Evolutionary conservation across 2,113 vertebrate species (phyloP), one percentile per base, ranked within the genome.

Genomic region (Nettapus auritus): DNA sequence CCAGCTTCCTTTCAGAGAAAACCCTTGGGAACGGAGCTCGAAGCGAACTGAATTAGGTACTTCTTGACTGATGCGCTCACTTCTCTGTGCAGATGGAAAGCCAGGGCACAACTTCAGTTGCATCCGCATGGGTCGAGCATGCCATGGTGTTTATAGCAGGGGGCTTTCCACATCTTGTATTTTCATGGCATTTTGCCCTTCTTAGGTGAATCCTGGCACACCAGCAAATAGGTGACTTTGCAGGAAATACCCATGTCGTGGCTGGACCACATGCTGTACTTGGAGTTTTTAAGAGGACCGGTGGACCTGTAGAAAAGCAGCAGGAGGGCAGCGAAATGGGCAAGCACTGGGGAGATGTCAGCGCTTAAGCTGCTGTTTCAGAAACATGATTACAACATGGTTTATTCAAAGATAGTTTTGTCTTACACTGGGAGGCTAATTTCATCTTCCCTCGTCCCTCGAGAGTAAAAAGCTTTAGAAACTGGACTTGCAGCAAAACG

Each of bases 341-440:
- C 36, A 70, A n/a, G 66, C 83, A 75, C 63, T 68, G 56, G 50
- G n/a, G 71, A 89, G 46, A 22, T 56, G 20, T 19, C 67, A 16
- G 52, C 1, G 7, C 59, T 95, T 21, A 23, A 53, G 60, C 66
- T 81, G n/a, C 25, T 78, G 31, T 88, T 92, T 90, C 66, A 75
- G 48, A 94, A 93, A 75, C 48, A 15, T 1, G 6, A 48, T 94
- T 94, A 68, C 83, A 46, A 62, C 83, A 86, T 16, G 55, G 62
- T 67, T 92, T 92, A 56, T 90, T 94, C 83, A 71, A 83, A 46
- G 81, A 75, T 84, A 90, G 83, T 92, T 94, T 85, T 91, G 76
- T 92, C 80, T 83, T 90, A 22, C 18, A 29, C 40, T 50, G 59
- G 67, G 50, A 88, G 63, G 16, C 50, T 86, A 69, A 93, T 90